Percentiles rank a stretch among this genome's conserved stretches.
These are phyloP conservation scores for Zootoca vivipara DNA, from an alignment of 2,113 vertebrate species.

Conservation along the genomic window DNA sequence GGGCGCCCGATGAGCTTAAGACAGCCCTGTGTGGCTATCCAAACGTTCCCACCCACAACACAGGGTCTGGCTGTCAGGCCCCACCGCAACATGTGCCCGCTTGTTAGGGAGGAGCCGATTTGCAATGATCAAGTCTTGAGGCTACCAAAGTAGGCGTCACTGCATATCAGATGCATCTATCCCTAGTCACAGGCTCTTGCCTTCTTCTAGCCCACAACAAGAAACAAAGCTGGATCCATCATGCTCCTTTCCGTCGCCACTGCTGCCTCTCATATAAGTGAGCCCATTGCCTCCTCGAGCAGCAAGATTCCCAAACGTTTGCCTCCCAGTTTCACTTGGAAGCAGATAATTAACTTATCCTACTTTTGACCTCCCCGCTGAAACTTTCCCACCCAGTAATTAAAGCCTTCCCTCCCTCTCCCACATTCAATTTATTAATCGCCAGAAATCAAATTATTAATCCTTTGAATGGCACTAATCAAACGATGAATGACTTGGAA, in stretches of 20 bases:
- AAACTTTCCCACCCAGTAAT: slow-evolving; percentile 15
- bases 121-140: too few species aligned
- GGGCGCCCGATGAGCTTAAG: too few species aligned
- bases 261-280: background rate
- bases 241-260: background rate
- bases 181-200: background rate
- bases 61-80: too few species aligned
- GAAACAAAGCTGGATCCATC: too few species aligned
- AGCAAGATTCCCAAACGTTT: background rate
- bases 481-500: slow-evolving; percentile 15
- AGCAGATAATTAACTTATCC: background rate
- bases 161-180: too few species aligned
- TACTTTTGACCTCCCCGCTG: background rate
- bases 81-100: too few species aligned
- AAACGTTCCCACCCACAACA: too few species aligned
- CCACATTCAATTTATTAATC: slow-evolving; percentile 10
- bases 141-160: too few species aligned
- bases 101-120: too few species aligned
- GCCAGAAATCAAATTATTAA: background rate
- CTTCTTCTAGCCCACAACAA: background rate
- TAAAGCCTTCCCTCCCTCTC: background rate
- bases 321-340: background rate
- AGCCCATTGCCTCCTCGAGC: background rate
- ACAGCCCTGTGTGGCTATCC: too few species aligned
- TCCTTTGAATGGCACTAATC: slow-evolving; percentile 14